Evolutionary conservation across 2,113 vertebrate genomes (phyloP).

Genomic region (Mormoops blainvillei): DNA sequence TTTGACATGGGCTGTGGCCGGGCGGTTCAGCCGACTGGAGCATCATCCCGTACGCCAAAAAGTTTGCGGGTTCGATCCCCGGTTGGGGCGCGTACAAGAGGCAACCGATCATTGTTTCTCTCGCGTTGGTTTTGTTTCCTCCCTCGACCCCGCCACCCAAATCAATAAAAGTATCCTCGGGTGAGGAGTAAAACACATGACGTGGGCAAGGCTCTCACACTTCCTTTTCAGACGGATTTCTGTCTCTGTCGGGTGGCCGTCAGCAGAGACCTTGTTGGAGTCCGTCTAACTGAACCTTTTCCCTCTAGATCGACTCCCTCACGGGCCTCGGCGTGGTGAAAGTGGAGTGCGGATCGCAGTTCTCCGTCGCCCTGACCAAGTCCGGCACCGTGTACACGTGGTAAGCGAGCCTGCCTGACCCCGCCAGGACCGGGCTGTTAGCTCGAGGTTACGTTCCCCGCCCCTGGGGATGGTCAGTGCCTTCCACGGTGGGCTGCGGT

Average conservation of each 20-base stretch:
- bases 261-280: not conserved
- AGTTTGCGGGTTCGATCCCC: no score
- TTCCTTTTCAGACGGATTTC: not conserved
- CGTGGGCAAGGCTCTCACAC: not conserved
- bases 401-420: slow-evolving; percentile 72
- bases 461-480: not conserved
- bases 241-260: not conserved
- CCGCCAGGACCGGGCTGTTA: not conserved
- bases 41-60: no score
- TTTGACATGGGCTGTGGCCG: not conserved
- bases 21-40: no score
- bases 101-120: no score
- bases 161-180: no score
- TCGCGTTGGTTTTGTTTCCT: no score
- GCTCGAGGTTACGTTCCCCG: not conserved
- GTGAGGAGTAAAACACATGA: no score
- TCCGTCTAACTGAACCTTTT: not conserved
- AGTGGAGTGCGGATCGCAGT: slow-evolving; percentile 98
- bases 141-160: no score
- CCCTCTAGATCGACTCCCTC: slow-evolving; percentile 94
- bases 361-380: slow-evolving; percentile 97
- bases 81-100: no score
- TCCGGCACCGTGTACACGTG: slow-evolving; percentile 97
- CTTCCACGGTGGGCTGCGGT: not conserved
- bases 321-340: slow-evolving; percentile 96